A percentile compares a stretch with the other conserved stretches of the same genome.
Evolutionary conservation across 1,140 invertebrate species (phyloP).

Genomic region (Onthophagus taurus): DNA sequence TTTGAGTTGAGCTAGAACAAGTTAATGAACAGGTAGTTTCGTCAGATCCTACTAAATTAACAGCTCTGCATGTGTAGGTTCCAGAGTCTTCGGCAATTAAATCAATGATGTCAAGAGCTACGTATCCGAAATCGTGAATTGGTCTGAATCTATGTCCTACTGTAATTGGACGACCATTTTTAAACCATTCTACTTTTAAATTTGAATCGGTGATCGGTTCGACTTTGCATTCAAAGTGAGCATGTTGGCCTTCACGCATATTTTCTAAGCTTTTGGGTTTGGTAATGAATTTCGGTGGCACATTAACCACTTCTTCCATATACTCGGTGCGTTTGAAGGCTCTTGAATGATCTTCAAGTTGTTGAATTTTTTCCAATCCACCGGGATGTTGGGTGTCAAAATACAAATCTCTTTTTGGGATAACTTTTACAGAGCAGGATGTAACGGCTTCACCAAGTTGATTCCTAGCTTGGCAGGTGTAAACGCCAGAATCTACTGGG

Average conservation of each 20-base stretch:
- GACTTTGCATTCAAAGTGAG: conserved; percentile 95
- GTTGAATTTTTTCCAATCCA: conserved; percentile 82
- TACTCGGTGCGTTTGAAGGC: conserved; percentile 71
- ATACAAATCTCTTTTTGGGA: conserved; percentile 78
- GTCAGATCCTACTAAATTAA: conserved; percentile 78
- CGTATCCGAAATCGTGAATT: conserved; percentile 93
- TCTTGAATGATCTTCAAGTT: conserved; percentile 77
- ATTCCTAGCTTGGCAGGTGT: conserved; percentile 86
- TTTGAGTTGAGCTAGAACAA: conserved; percentile 65
- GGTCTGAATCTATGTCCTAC: conserved; percentile 85
- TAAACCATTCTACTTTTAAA: conserved; percentile 88
- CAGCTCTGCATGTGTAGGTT: conserved; percentile 86
- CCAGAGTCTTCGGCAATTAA: conserved; percentile 89
- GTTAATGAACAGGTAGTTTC: conserved; percentile 67
- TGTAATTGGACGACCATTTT: conserved; percentile 79
- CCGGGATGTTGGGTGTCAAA: conserved; percentile 79
- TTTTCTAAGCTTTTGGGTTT: conserved; percentile 77
- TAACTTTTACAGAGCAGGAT: conserved; percentile 76
- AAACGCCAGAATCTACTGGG: conserved; percentile 93
- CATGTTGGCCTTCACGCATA: conserved; percentile 82
- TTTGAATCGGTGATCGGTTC: conserved; percentile 94
- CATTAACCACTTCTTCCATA: conserved; percentile 72
- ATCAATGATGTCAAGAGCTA: conserved; percentile 84
- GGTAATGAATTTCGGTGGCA: conserved; percentile 75
- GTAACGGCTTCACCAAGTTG: conserved; percentile 90